phyloP scores from a whole-genome alignment of 1,140 invertebrate genomes.

The Eubasilissa regina region DNA sequence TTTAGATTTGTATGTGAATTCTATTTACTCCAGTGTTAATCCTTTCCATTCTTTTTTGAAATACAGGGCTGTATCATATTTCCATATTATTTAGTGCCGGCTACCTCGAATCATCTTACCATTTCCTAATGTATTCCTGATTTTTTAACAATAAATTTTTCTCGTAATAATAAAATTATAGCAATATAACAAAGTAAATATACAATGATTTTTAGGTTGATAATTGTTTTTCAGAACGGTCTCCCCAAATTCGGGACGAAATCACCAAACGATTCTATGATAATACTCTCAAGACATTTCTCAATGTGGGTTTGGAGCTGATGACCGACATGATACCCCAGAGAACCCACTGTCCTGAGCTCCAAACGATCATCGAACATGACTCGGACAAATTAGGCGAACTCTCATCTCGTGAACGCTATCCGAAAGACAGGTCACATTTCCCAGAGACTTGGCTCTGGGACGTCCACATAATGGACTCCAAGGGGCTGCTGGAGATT shows the following conservation, averaged over 20 bases:
- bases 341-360: slow-evolving; percentile 41
- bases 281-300: slow-evolving; percentile 50
- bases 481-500: slow-evolving; percentile 47
- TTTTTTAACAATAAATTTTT: too few relatives aligned
- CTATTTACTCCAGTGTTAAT: too few relatives aligned
- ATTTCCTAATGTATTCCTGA: too few relatives aligned
- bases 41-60: too few relatives aligned
- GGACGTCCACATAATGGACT: slow-evolving; percentile 64
- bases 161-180: neutral
- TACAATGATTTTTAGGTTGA: slow-evolving; percentile 1
- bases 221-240: slow-evolving; percentile 26
- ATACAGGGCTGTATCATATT: too few relatives aligned
- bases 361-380: slow-evolving; percentile 2
- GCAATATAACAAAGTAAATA: too few relatives aligned
- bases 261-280: neutral
- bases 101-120: too few relatives aligned
- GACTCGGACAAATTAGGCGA: neutral
- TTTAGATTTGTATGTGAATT: too few relatives aligned
- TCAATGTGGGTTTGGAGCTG: slow-evolving; percentile 47
- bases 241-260: neutral
- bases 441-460: slow-evolving; percentile 81
- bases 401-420: neutral
- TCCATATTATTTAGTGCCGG: too few relatives aligned
- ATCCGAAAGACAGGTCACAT: slow-evolving; percentile 66
- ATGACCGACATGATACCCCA: slow-evolving; percentile 50